phyloP scores from a whole-genome alignment of 30 jellyfish, hydroid and myxozoan genomes.

The Turritopsis dohrnii region DNA sequence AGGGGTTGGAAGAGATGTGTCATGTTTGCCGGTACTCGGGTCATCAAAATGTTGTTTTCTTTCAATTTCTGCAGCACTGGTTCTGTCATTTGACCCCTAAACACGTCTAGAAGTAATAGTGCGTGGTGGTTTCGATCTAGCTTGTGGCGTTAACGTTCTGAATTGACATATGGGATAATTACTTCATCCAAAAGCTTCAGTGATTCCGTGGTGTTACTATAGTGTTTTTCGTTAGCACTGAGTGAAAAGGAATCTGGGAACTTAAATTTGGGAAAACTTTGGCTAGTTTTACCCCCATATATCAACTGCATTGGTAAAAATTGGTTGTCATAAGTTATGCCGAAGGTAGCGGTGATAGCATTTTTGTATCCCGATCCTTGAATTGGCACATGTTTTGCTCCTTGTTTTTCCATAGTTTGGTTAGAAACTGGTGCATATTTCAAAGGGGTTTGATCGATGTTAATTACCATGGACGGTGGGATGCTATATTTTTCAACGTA shows the following conservation, averaged over 20 bases:
- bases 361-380: neutral
- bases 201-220: conserved; percentile 15
- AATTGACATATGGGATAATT: neutral
- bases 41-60: conserved; percentile 4
- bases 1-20: conserved; percentile 17
- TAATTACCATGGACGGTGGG: neutral
- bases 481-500: conserved; percentile 9
- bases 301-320: conserved; percentile 14
- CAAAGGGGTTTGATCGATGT: conserved; percentile 22
- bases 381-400: conserved; percentile 6
- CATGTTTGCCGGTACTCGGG: conserved; percentile 16
- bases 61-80: neutral
- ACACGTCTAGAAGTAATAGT: conserved; percentile 1
- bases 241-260: conserved; percentile 9
- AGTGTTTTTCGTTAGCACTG: conserved; percentile 18
- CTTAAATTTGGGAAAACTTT: neutral
- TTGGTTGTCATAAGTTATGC: neutral
- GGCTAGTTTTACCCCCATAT: neutral
- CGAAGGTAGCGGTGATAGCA: neutral
- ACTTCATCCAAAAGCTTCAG: conserved; percentile 15
- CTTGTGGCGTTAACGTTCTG: neutral
- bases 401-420: neutral
- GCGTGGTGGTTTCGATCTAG: neutral
- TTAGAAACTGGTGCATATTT: conserved; percentile 10
- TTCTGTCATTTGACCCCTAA: conserved; percentile 11